phyloP scores from a whole-genome alignment of 2,888 invertebrate species.

The Drosophila falleni region DNA sequence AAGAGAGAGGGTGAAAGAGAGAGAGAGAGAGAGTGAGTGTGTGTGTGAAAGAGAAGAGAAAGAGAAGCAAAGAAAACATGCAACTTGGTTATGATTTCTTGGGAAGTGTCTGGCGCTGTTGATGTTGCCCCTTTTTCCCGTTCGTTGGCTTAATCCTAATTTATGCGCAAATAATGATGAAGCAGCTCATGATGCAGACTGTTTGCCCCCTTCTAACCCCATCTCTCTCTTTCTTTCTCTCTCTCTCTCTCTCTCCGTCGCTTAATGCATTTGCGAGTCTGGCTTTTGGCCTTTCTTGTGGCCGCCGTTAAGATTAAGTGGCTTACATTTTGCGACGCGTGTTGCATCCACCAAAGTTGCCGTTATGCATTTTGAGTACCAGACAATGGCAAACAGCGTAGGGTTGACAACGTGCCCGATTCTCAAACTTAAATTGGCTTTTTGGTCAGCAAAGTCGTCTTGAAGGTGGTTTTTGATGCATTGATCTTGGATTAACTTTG shows the following conservation, averaged over 20 bases:
- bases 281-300: constrained; percentile 43
- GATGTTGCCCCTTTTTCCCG: constrained; percentile 2
- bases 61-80: constrained; percentile 12
- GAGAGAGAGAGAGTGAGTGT: neutral
- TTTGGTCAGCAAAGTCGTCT: constrained; percentile 54
- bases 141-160: constrained; percentile 71
- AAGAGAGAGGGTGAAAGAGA: neutral
- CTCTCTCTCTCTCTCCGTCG: neutral
- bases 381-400: constrained; percentile 47
- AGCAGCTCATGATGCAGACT: constrained; percentile 51
- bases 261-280: constrained; percentile 61
- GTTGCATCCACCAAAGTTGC: constrained; percentile 60
- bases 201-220: too few relatives aligned
- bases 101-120: constrained; percentile 51
- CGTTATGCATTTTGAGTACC: constrained; percentile 68
- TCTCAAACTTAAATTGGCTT: constrained; percentile 60
- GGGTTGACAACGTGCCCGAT: constrained; percentile 52
- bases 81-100: constrained; percentile 68
- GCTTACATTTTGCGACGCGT: constrained; percentile 73
- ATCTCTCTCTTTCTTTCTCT: too few relatives aligned
- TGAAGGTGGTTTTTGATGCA: constrained; percentile 31
- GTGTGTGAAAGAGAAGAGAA: too few relatives aligned
- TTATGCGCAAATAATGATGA: constrained; percentile 83
- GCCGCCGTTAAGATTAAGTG: constrained; percentile 72
- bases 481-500: constrained; percentile 47